Evolutionary conservation across 2,888 invertebrate genomes (phyloP).

Genomic region (Pyrgus malvae): DNA sequence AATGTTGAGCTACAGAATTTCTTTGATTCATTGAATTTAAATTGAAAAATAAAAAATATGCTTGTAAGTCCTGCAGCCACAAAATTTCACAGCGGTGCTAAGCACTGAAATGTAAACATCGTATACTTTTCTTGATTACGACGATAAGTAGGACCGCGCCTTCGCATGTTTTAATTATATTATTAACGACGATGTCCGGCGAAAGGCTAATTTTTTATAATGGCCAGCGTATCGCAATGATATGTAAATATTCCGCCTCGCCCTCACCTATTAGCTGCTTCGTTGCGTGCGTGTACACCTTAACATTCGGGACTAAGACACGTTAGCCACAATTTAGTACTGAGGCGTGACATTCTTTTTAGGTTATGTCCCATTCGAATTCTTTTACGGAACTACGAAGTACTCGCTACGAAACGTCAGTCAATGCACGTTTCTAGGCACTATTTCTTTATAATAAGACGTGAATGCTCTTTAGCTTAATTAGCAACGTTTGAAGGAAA

Average conservation of each 20-base stretch:
- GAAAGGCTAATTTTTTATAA: conserved; percentile 79
- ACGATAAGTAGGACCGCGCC: conserved; percentile 71
- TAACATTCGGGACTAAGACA: conserved; percentile 74
- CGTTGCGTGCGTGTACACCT: conserved; percentile 71
- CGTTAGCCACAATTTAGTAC: conserved; percentile 66
- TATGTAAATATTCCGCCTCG: conserved; percentile 78
- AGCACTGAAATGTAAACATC: too few relatives aligned
- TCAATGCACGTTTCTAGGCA: conserved; percentile 24
- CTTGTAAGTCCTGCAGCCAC: too few relatives aligned
- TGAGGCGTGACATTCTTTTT: conserved; percentile 63
- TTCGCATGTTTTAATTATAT: conserved; percentile 81
- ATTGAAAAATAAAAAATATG: too few relatives aligned
- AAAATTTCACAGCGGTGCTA: too few relatives aligned
- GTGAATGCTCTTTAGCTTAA: conserved; percentile 65
- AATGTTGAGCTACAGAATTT: too few relatives aligned
- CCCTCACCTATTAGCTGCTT: conserved; percentile 63
- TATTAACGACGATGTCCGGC: conserved; percentile 75
- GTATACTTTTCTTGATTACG: conserved; percentile 69
- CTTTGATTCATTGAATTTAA: too few relatives aligned
- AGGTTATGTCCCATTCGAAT: conserved; percentile 48
- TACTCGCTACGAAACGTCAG: not conserved
- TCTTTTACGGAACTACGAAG: conserved; percentile 42
- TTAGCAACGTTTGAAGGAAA: conserved; percentile 77
- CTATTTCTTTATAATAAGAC: conserved; percentile 40
- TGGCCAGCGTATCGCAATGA: conserved; percentile 77